A percentile compares a stretch with the other conserved stretches of the same genome.
Conservation (phyloP, 1,140 invertebrate species). For the fruit fly (Drosophila melanogaster) region DNA sequence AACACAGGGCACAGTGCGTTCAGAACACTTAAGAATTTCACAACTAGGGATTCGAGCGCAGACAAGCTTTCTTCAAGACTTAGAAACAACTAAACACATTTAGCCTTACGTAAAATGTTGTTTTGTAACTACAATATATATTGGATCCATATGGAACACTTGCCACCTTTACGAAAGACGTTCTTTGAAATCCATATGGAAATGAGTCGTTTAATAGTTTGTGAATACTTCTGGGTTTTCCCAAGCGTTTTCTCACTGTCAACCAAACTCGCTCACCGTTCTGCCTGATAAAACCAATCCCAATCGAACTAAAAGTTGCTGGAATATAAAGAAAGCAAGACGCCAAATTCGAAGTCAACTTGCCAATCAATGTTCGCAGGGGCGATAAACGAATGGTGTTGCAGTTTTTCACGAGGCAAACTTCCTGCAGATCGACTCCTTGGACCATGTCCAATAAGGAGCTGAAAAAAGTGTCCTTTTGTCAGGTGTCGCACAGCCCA, state of each 20-base stretch:
- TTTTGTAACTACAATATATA: too few species aligned
- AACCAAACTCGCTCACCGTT: slow-evolving; percentile 6
- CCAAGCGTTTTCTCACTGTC: slow-evolving; percentile 11
- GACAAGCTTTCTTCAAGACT: too few species aligned
- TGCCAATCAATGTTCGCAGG: slow-evolving; percentile 43
- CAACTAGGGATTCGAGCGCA: background rate
- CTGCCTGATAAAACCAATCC: slow-evolving; percentile 26
- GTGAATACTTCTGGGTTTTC: background rate
- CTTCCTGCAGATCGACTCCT: slow-evolving; percentile 4
- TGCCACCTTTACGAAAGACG: too few species aligned
- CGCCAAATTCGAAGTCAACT: slow-evolving; percentile 37
- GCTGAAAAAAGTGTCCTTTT: slow-evolving; percentile 26
- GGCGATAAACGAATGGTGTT: slow-evolving; percentile 49
- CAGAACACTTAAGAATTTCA: background rate
- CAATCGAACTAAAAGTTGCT: slow-evolving; percentile 21
- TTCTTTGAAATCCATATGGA: too few species aligned
- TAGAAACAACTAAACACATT: too few species aligned
- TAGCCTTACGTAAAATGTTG: too few species aligned
- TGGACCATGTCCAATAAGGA: slow-evolving; percentile 17
- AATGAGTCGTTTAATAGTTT: background rate
- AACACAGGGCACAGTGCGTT: background rate
- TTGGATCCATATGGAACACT: too few species aligned
- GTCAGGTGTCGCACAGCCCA: slow-evolving; percentile 32
- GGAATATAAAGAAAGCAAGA: background rate
- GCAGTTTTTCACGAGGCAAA: slow-evolving; percentile 21